phyloP scores from a whole-genome alignment of 2,113 vertebrate genomes.

The Thinocorus orbignyianus region DNA sequence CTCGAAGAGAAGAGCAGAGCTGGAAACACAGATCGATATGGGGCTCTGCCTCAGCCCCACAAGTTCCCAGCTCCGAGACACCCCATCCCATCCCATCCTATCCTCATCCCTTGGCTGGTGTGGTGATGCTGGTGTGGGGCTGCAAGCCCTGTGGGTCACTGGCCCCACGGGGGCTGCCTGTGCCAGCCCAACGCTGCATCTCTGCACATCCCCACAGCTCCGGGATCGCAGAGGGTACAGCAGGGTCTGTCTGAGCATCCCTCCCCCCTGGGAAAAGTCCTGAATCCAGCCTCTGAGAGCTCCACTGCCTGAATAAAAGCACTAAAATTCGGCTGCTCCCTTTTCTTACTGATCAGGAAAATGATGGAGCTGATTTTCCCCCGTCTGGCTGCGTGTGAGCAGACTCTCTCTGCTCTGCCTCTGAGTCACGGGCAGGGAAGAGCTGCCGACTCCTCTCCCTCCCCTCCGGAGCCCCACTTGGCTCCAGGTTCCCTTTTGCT shows the following conservation, averaged over 20 bases:
- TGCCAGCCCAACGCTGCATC: background rate
- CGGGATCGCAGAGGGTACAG: background rate
- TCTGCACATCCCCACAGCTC: background rate
- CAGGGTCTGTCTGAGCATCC: background rate
- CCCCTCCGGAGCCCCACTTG: background rate
- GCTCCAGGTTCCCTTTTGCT: background rate
- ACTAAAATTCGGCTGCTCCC: background rate
- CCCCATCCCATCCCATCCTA: background rate
- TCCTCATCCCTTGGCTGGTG: background rate
- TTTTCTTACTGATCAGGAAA: background rate
- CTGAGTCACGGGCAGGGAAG: background rate
- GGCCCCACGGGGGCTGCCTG: accelerated
- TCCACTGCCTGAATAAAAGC: background rate
- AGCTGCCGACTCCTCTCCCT: background rate
- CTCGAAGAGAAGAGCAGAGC: background rate
- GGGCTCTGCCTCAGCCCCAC: background rate
- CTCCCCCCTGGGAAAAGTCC: background rate
- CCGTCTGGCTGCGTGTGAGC: background rate
- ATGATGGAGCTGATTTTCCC: background rate
- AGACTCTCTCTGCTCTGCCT: background rate
- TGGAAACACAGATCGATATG: accelerated
- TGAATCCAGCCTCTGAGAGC: background rate
- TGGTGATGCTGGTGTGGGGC: accelerated
- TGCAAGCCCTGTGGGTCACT: accelerated
- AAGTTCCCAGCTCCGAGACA: accelerated